Evolutionary conservation across 1,140 invertebrate species (phyloP).

Genomic region (Hermetia illucens): DNA sequence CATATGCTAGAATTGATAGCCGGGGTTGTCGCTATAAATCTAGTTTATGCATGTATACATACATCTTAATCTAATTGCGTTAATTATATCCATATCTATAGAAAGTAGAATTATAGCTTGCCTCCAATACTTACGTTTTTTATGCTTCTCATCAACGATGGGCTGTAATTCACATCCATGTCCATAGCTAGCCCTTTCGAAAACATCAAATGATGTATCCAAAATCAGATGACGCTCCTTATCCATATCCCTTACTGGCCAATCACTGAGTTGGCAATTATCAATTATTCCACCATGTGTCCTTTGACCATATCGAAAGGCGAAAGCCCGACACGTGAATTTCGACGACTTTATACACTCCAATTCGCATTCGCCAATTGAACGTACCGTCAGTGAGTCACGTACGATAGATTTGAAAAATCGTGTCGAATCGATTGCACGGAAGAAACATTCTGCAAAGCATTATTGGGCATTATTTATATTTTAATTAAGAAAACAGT

Average conservation of each 20-base stretch:
- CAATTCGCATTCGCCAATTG: slow-evolving; percentile 58
- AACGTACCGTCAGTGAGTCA: slow-evolving; percentile 45
- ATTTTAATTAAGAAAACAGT: background rate
- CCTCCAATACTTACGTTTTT: slow-evolving; percentile 25
- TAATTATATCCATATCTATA: too few species aligned
- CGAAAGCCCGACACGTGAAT: slow-evolving; percentile 63
- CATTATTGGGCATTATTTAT: slow-evolving; percentile 1
- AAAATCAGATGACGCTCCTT: slow-evolving; percentile 38
- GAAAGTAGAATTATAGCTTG: background rate
- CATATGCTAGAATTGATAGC: too few species aligned
- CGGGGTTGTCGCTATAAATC: too few species aligned
- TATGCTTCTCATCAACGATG: slow-evolving; percentile 31
- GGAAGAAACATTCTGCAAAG: slow-evolving; percentile 63
- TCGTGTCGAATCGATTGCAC: slow-evolving; percentile 52
- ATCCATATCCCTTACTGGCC: slow-evolving; percentile 47
- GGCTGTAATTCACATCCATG: slow-evolving; percentile 55
- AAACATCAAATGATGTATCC: slow-evolving; percentile 53
- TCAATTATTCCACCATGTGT: slow-evolving; percentile 43
- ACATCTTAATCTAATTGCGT: too few species aligned
- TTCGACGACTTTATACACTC: slow-evolving; percentile 49
- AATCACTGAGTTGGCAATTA: slow-evolving; percentile 59
- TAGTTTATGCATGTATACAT: too few species aligned
- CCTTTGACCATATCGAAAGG: slow-evolving; percentile 52
- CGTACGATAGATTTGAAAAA: slow-evolving; percentile 44
- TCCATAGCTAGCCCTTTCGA: slow-evolving; percentile 61